A percentile compares a stretch with the other conserved stretches of the same genome.
Conservation (phyloP, 2,888 invertebrate genomes). For the Stenichneumon culpator region DNA sequence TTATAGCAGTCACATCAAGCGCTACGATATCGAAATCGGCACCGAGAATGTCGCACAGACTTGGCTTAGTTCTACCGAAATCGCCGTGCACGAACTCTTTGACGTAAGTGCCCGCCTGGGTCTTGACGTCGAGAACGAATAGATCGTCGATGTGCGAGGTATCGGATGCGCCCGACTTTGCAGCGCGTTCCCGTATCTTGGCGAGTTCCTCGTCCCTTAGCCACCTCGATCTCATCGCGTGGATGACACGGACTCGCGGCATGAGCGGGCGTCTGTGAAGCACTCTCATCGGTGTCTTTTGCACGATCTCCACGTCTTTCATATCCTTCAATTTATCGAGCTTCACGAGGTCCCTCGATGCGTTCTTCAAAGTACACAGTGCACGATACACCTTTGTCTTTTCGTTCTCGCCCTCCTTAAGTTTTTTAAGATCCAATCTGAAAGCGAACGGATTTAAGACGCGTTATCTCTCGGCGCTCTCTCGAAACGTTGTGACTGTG, state of each 20-base stretch:
- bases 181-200: conserved; percentile 58
- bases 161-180: conserved; percentile 47
- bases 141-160: conserved; percentile 80
- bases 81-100: conserved; percentile 99
- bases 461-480: conserved; percentile 1
- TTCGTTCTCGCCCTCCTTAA: conserved; percentile 95
- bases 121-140: conserved; percentile 90
- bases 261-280: conserved; percentile 94
- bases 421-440: conserved; percentile 89
- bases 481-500: conserved; percentile 20
- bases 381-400: conserved; percentile 96
- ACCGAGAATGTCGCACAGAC: conserved; percentile 89
- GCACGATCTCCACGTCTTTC: conserved; percentile 88
- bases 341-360: conserved; percentile 83
- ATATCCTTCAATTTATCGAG: conserved; percentile 86
- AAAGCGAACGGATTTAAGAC: conserved; percentile 51
- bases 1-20: conserved; percentile 93
- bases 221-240: conserved; percentile 88
- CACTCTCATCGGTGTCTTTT: conserved; percentile 96
- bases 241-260: conserved; percentile 89
- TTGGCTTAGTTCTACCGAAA: conserved; percentile 95
- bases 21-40: conserved; percentile 94
- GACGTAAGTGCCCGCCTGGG: conserved; percentile 97
- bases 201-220: conserved; percentile 72
- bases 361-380: conserved; percentile 88